Evolutionary conservation across 2,888 invertebrate species (phyloP).

Genomic region (Rotaria macrura): DNA sequence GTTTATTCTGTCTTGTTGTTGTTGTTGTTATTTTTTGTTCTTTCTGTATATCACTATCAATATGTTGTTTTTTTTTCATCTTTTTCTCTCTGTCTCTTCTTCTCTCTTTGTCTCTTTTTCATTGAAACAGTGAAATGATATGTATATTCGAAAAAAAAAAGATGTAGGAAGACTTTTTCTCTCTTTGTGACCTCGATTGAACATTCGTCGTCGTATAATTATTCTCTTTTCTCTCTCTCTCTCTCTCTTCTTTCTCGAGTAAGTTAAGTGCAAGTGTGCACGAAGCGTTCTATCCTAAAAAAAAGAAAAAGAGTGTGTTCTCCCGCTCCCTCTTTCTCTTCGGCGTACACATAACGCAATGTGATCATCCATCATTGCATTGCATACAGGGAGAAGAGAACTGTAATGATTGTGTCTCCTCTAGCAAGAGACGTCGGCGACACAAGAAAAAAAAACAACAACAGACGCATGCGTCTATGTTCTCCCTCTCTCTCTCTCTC

Average conservation of each 20-base stretch:
- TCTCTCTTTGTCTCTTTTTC: background rate
- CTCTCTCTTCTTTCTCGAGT: background rate
- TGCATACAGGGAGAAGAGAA: background rate
- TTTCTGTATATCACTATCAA: background rate
- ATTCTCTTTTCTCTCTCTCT: background rate
- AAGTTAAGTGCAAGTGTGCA: background rate
- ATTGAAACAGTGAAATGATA: background rate
- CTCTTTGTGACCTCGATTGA: conserved; percentile 8
- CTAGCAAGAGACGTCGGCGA: background rate
- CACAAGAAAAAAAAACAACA: conserved; percentile 10
- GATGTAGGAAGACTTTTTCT: background rate
- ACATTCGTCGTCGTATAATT: conserved; percentile 8
- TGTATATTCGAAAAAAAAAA: background rate
- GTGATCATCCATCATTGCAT: conserved; percentile 22
- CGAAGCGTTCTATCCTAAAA: conserved; percentile 8
- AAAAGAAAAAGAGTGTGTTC: background rate
- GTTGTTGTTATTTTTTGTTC: background rate
- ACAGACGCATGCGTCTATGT: background rate
- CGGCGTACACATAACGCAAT: background rate
- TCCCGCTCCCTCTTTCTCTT: background rate
- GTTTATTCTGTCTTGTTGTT: background rate
- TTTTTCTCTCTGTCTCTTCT: background rate
- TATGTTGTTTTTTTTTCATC: background rate
- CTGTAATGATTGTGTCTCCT: background rate
- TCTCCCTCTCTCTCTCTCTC: background rate